phyloP scores from a whole-genome alignment of 2,888 invertebrate genomes.

The Orthosia cruda region DNA sequence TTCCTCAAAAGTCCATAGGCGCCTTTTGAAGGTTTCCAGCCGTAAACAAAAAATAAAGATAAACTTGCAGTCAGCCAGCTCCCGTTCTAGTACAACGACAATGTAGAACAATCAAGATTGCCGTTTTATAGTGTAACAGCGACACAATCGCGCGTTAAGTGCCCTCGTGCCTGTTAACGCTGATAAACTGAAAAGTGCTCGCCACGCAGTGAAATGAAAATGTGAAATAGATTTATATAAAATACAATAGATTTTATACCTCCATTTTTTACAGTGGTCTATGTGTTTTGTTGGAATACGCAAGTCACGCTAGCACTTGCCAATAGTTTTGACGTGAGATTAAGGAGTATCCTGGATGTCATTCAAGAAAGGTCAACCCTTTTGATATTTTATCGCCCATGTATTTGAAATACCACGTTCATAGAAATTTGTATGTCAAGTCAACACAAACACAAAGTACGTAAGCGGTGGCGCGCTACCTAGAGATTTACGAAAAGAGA shows the following conservation, averaged over 20 bases:
- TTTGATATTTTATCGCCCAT: slow-evolving; percentile 1
- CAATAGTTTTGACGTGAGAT: background rate
- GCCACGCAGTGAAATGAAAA: slow-evolving; percentile 25
- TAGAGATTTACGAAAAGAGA: too few species aligned
- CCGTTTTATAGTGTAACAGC: background rate
- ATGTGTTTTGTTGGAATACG: background rate
- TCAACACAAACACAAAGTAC: too few species aligned
- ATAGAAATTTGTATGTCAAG: background rate
- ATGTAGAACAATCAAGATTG: slow-evolving; percentile 26
- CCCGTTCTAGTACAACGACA: background rate
- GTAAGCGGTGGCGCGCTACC: too few species aligned
- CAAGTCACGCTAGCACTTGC: background rate
- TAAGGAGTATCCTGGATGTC: slow-evolving; percentile 2
- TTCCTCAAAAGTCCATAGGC: too few species aligned
- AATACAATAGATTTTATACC: slow-evolving; percentile 2
- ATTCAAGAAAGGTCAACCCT: background rate
- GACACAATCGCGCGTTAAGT: slow-evolving; percentile 33
- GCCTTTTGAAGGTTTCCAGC: too few species aligned
- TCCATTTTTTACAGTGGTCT: background rate
- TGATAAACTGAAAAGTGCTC: slow-evolving; percentile 36
- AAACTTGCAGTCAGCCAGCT: too few species aligned
- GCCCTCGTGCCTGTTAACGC: slow-evolving; percentile 10
- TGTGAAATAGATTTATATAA: slow-evolving; percentile 27
- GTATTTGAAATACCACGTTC: slow-evolving; percentile 16
- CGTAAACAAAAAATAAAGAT: too few species aligned